Evolutionary conservation across 1,140 invertebrate genomes (phyloP).

Genomic region (Penaeus vannamei): DNA sequence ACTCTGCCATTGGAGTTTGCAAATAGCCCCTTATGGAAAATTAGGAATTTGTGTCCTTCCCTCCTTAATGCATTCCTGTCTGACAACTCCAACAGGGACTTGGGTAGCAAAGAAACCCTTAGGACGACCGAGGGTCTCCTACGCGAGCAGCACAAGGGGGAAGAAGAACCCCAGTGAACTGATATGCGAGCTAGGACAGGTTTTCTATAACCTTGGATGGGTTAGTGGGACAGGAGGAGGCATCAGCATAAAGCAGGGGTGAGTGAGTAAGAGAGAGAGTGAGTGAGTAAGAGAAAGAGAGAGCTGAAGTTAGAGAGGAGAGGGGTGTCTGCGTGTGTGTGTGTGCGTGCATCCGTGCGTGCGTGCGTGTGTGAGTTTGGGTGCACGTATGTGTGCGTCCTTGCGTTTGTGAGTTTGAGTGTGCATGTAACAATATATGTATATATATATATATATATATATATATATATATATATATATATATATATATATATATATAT

Average conservation of each 20-base stretch:
- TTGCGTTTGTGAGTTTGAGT: slow-evolving; percentile 12
- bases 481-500: too few species aligned
- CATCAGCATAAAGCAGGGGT: slow-evolving; percentile 91
- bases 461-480: too few species aligned
- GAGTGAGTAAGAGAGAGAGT: slow-evolving; percentile 68
- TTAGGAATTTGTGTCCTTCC: too few species aligned
- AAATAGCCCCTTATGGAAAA: too few species aligned
- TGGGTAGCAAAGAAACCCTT: slow-evolving; percentile 40
- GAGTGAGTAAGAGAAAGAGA: too few species aligned
- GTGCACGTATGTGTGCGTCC: slow-evolving; percentile 9
- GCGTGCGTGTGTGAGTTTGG: not conserved
- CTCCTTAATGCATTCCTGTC: too few species aligned
- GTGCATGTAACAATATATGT: not conserved
- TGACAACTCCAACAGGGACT: not conserved
- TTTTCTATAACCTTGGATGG: slow-evolving; percentile 96
- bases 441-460: too few species aligned
- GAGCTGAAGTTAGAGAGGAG: too few species aligned
- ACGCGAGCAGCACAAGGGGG: not conserved
- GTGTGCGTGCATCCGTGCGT: not conserved
- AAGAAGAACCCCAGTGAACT: slow-evolving; percentile 86
- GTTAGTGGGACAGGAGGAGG: slow-evolving; percentile 94
- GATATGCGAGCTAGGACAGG: slow-evolving; percentile 89
- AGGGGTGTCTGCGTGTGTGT: not conserved
- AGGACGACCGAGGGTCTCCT: slow-evolving; percentile 24
- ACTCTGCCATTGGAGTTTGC: too few species aligned